phyloP scores from a whole-genome alignment of 2,888 invertebrate species.

The Antheraea assamensis region DNA sequence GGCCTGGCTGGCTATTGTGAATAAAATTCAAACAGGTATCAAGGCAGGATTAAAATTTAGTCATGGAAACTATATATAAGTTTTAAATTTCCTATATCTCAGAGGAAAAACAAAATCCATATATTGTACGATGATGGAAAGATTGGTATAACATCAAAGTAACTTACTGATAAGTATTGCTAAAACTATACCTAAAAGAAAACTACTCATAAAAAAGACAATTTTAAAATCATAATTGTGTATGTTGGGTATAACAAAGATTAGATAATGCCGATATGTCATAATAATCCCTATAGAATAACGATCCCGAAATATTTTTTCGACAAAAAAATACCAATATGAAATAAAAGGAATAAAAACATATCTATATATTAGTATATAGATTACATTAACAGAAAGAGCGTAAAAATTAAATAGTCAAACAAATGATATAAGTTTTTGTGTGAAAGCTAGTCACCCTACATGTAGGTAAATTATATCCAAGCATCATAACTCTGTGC shows the following conservation, averaged over 20 bases:
- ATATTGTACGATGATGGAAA: background rate
- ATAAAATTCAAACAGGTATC: background rate
- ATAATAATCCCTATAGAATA: background rate
- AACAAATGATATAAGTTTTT: background rate
- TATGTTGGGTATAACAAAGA: background rate
- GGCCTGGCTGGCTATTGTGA: no score
- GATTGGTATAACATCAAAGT: background rate
- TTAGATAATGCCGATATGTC: background rate
- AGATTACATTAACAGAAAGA: background rate
- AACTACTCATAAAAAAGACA: background rate
- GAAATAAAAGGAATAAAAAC: background rate
- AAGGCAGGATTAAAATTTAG: background rate
- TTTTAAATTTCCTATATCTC: background rate
- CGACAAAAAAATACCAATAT: background rate
- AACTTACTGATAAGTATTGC: background rate
- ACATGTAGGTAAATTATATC: conserved; percentile 72
- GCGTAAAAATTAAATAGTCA: background rate
- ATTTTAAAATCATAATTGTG: background rate
- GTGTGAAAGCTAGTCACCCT: conserved; percentile 31
- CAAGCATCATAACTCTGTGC: conserved; percentile 72
- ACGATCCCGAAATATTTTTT: background rate
- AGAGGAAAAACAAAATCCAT: background rate
- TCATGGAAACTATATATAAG: background rate
- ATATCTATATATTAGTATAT: background rate
- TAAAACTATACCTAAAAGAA: background rate